Evolutionary conservation across 2,797 vertebrate genomes (phyloP), one percentile per base, ranked within the genome.

Genomic region (Darevskia mixta): DNA sequence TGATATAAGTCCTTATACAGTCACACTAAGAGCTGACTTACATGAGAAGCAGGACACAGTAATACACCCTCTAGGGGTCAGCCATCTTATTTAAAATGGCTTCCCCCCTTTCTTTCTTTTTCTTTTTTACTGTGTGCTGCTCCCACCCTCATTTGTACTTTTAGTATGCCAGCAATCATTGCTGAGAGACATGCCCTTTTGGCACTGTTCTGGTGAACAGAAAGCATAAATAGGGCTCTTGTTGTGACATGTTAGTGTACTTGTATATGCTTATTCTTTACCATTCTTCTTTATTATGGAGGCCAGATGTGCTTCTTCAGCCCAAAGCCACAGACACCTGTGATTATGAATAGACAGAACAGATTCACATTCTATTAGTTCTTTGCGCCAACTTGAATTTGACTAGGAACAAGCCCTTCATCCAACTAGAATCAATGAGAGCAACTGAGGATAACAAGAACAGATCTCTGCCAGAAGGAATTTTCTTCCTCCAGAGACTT

Each of bases 401-500:
- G n/a, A 83, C n/a, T 27, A 8, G 45, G n/a, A 32, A 82, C 27
- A 82, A 58, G 32, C 43, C 29, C 45, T 43, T 80, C 58, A 35
- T 29, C 72, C 55, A 82, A 17, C 43, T 20, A 8, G 61, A 75
- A 85, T 79, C 83, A 85, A 55, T 71, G 67, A 58, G 55, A 82
- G 82, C 61, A 86, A 58, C 13, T 82, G 82, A 35, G 58, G 66
- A 72, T 89, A 87, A 87, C 72, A 86, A 49, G 66, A 91, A 87
- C 66, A 81, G 72, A 82, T 79, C 81, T 81, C n/a, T 85, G 87
- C 78, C 89, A 88, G 41, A 66, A 32, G 49, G n/a, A 86, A 61
- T 82, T 87, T 17, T 73, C 79, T 66, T 88, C 64, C 79, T 83
- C 75, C 1, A 49, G 79, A 83, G 75, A 80, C 67, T 27, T 10